Evolutionary conservation across 2,113 vertebrate species (phyloP).

Genomic region (Lamprologus callipterus): DNA sequence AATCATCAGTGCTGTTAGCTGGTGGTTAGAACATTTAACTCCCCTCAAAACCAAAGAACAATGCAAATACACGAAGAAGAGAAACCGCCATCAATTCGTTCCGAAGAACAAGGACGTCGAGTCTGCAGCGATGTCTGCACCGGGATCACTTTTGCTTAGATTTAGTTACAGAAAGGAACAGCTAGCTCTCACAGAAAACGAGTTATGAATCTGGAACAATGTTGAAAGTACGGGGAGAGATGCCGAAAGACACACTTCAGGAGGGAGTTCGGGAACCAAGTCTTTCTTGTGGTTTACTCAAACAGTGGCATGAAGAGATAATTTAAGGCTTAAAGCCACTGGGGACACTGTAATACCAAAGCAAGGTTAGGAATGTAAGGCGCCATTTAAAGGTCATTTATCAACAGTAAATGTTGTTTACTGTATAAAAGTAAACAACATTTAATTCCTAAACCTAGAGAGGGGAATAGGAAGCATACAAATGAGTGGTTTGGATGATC

Average conservation of each 20-base stretch:
- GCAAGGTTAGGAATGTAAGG: not conserved
- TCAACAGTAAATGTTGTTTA: not conserved
- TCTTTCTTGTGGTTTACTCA: not conserved
- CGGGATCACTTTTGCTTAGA: not conserved
- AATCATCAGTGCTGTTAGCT: slow-evolving; percentile 40
- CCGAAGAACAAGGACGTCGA: not conserved
- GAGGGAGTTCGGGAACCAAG: not conserved
- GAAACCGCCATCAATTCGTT: not conserved
- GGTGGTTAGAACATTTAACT: slow-evolving; percentile 35
- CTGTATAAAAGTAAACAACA: not conserved
- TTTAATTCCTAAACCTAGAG: not conserved
- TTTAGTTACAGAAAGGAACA: not conserved
- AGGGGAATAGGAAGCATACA: not conserved
- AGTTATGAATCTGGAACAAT: not conserved
- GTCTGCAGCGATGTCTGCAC: not conserved
- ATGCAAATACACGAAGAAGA: not conserved
- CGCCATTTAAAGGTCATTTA: not conserved
- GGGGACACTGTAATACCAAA: not conserved
- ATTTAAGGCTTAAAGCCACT: not conserved
- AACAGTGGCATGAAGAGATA: not conserved
- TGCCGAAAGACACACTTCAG: not conserved
- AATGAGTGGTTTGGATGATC: not conserved
- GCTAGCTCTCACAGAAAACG: not conserved
- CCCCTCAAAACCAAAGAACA: slow-evolving; percentile 3
- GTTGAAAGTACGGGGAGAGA: not conserved